Evolutionary conservation across 2,113 vertebrate genomes (phyloP), one percentile per base, ranked within the genome.

Genomic region (Drymodes brunneopygia): DNA sequence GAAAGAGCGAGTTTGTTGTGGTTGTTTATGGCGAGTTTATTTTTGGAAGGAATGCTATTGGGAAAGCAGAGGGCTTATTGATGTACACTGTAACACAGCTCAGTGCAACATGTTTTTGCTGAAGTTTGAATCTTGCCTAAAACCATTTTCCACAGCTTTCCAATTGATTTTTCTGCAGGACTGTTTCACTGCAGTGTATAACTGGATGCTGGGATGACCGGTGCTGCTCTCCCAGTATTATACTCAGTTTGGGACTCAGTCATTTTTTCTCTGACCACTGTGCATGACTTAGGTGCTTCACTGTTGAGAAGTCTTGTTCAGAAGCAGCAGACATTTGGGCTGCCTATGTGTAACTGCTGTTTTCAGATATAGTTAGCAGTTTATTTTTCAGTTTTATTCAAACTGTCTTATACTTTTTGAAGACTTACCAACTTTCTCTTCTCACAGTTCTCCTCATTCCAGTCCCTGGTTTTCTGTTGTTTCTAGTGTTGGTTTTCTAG

Each of bases 111-210:
- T 53, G 10, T 28, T 81, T 94, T 81, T 89, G 73, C 78, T 74
- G 78, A 57, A 73, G 36, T 62, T 60, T 90, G 44, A 53, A 67
- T 86, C 38, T 96, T 86, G 95, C 95, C 96, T 84, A 24, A 64
- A 96, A 81, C 84, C 72, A 94, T 95, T 94, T 97, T 97, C 96
- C 94, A 88, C 9, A 54, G 28, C 65, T 81, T 90, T 86, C 44
- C 18, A 24, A 96, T 94, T 73, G 93, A 95, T 95, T 95, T 90
- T 91, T 65, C 23, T 88, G 15, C 56, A 69, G 67, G 35, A 33
- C 51, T 69, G 2, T 65, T 93, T 82, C 24, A n/a, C 21, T 80
- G 40, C 20, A 51, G 40, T 35, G 3, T 69, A 12, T 71, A 44
- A 56, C 11, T 56, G 28, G 45, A 25, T 75, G 20, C 69, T 66